Base-by-base conservation (phyloP, 1,140 invertebrate species). In the Pogonomyrmex californicus region DNA sequence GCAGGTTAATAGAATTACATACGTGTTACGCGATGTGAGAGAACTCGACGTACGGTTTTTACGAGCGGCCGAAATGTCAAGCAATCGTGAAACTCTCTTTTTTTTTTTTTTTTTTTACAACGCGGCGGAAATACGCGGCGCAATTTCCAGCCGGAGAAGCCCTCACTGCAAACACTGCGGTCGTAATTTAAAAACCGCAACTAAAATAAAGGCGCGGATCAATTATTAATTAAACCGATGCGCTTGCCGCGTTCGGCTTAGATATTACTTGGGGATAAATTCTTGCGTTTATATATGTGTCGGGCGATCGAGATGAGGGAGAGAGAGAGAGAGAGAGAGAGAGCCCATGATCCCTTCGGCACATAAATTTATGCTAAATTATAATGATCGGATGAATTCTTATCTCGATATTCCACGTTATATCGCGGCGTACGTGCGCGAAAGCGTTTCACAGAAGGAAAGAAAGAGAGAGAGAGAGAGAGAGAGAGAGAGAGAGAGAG, bases 381-480 rank as follows among this genome's bases (percentile, higher is more conserved):
- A 83, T 83, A 83, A 83, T 73, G 79, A 83, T 83, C 79, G 79
- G 79, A 83, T 83, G 79, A 83, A 73, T 83, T 83, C 68, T 75
- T 83, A 83, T 83, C 68, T 83, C 79, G 79, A 83, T 83, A 83
- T 83, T 83, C 68, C 54, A 73, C 68, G 66, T 82, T 83, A 83
- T 83, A 83, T 49, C 41, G 68, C 54, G 58, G 68, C 54, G 79
- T 73, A 83, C 79, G 79, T 73, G 79, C 79, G 41, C 79, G 79
- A 33, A 62, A 83, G 77, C 54, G 66, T 17, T 81, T 83, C 54
- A 63, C 33, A 54, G 41, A 47, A n/a, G n/a, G n/a, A 38, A 47
- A 30, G 47, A 33, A 14, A 23, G 30, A 44, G 1, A 49, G 51
- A 12, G 17, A 14, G 17, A 33, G 38, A 38, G 4, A 47, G 17